These are phyloP conservation scores for Suillia variegata DNA, from an alignment of 2,888 invertebrate species.

Conservation along the genomic window DNA sequence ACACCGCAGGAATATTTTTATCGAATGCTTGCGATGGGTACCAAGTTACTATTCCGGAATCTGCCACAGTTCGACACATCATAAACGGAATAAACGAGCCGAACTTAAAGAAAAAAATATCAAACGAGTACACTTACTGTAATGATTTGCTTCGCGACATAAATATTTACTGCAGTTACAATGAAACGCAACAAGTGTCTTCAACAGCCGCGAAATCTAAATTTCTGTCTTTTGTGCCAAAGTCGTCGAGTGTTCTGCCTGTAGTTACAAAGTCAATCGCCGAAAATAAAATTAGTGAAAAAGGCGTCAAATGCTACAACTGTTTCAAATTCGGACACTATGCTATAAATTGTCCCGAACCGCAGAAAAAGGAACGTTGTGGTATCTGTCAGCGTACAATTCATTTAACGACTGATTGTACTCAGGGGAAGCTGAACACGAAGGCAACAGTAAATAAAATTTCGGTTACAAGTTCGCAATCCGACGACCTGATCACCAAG, in stretches of 20 bases:
- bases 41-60: conserved; percentile 11
- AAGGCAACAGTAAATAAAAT: neutral
- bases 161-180: conserved; percentile 12
- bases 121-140: conserved; percentile 12
- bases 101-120: conserved; percentile 16
- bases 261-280: neutral
- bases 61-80: conserved; percentile 14
- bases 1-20: conserved; percentile 19
- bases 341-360: conserved; percentile 15
- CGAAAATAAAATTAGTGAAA: neutral
- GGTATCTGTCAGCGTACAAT: conserved; percentile 1
- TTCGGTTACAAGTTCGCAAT: no score
- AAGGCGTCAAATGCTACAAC: conserved; percentile 16
- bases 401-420: neutral
- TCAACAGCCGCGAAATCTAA: no score
- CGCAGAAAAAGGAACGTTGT: conserved; percentile 15
- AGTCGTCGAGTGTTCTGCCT: no score
- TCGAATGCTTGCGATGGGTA: conserved; percentile 19
- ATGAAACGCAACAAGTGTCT: conserved; percentile 6
- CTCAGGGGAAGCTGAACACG: neutral
- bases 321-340: conserved; percentile 20
- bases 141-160: conserved; percentile 17
- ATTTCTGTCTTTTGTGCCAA: no score
- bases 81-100: conserved; percentile 19
- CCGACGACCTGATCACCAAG: neutral